phyloP scores from a whole-genome alignment of 1,140 invertebrate genomes.

The Eufriesea mexicana region DNA sequence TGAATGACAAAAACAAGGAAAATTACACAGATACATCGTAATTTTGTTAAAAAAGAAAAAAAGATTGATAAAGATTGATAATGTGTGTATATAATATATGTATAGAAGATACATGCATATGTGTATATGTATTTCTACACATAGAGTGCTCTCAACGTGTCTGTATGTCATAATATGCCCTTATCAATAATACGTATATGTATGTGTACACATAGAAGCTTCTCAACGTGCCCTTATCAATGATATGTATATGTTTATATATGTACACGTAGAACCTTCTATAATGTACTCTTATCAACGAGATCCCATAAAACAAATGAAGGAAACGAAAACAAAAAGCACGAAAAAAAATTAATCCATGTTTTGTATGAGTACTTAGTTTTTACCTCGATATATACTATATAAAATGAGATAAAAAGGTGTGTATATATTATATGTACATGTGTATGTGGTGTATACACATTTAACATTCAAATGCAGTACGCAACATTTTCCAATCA shows the following conservation, averaged over 20 bases:
- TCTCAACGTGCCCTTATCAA: too few relatives aligned
- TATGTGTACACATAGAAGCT: too few relatives aligned
- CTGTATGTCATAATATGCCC: too few relatives aligned
- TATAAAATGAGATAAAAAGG: background rate
- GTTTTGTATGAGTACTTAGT: constrained; percentile 66
- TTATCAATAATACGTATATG: too few relatives aligned
- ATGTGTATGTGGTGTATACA: constrained; percentile 4
- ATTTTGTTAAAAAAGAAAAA: background rate
- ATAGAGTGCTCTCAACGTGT: too few relatives aligned
- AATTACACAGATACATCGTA: background rate
- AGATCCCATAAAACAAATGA: background rate
- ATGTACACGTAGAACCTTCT: constrained; percentile 26
- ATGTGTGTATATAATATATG: constrained; percentile 26
- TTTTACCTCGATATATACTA: constrained; percentile 59
- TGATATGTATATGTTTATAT: constrained; percentile 4
- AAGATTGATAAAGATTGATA: constrained; percentile 28
- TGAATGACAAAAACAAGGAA: background rate
- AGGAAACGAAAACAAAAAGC: background rate
- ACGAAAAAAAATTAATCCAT: constrained; percentile 38
- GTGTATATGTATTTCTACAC: too few relatives aligned
- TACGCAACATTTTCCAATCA: constrained; percentile 41
- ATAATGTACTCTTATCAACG: constrained; percentile 39
- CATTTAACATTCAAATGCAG: background rate
- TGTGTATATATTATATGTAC: background rate
- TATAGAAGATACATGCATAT: background rate